Conservation (phyloP, 1,140 invertebrate species). For the Zophobas atratus region DNA sequence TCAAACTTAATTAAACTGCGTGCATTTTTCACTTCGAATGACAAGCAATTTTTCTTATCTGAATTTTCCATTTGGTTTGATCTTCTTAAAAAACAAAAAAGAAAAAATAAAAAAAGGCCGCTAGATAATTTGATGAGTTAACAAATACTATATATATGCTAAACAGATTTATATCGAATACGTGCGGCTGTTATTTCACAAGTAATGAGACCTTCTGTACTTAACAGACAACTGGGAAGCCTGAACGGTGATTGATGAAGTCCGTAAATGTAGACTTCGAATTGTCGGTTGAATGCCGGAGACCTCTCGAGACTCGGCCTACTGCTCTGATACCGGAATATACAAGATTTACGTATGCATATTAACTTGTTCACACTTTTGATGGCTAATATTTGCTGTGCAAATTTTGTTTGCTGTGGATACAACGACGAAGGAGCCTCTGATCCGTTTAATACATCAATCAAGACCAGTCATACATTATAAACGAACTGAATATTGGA, state of each 20-base stretch:
- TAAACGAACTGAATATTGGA: conserved; percentile 46
- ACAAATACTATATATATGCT: conserved; percentile 37
- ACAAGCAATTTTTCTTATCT: conserved; percentile 50
- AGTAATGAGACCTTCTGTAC: conserved; percentile 60
- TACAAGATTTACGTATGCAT: conserved; percentile 54
- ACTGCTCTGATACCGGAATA: conserved; percentile 41
- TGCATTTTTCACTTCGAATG: conserved; percentile 48
- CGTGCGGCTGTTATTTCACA: conserved; percentile 42
- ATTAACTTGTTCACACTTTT: conserved; percentile 49
- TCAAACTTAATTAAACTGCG: conserved; percentile 50
- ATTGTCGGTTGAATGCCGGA: conserved; percentile 56
- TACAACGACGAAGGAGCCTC: conserved; percentile 45
- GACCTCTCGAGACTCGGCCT: conserved; percentile 38
- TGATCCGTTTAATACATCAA: conserved; percentile 49
- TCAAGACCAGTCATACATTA: conserved; percentile 45
- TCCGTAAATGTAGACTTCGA: conserved; percentile 61
- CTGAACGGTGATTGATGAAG: conserved; percentile 62
- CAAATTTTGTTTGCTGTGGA: conserved; percentile 47
- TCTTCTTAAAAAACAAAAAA: neutral
- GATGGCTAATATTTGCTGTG: conserved; percentile 46
- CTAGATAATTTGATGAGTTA: conserved; percentile 11
- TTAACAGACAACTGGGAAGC: conserved; percentile 62
- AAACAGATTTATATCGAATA: conserved; percentile 18
- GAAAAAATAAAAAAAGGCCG: conserved; percentile 2
- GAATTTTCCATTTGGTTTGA: conserved; percentile 43